Base-by-base conservation (phyloP, 2,797 vertebrate species). In the Pseudomugil gertrudae region DNA sequence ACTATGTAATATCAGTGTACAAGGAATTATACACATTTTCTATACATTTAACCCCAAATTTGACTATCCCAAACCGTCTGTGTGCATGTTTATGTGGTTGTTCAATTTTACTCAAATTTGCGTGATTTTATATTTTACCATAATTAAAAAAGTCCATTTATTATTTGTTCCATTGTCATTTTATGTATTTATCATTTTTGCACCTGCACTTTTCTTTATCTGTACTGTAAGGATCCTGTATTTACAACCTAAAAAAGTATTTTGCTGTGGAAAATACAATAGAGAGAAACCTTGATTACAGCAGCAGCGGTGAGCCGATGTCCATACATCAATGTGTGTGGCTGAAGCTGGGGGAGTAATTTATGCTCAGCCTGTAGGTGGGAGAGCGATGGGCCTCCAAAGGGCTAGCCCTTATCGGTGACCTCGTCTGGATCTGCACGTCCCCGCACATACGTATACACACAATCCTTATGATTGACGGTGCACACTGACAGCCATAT, bases 281-380 rank as follows among this genome's bases (percentile, higher is more conserved):
- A 14, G 21, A 48, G 21, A 50, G 43, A 76, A 56, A 27, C 62
- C 27, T 40, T 71, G 27, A 24, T 17, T 47, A 29, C 59, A 56
- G 33, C 53, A 33, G 60, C 55, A 53, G 29, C 54, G 65, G 47
- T 38, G 9, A 40, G 73, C 48, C 6, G 30, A 40, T 76, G 79
- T 63, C 72, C 63, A 81, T 89, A 79, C 71, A 85, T 88, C 74
- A 84, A 61, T 74, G 71, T 77, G 71, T 76, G 53, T 29, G 47
- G 61, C 66, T 76, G 74, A 78, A 69, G 66, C 74, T 30, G 71
- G 77, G 77, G 80, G 61, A 80, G 82, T 90, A 87, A 92, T 90
- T 90, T 86, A 87, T 90, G 84, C 80, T 83, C 67, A 43, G 74
- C 48, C 86, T 79, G 86, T 75, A 76, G 84, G 84, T 87, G 74